These are phyloP conservation scores for Paedocypris sp. DNA, from an alignment of 2,113 vertebrate genomes.

Conservation along the genomic window DNA sequence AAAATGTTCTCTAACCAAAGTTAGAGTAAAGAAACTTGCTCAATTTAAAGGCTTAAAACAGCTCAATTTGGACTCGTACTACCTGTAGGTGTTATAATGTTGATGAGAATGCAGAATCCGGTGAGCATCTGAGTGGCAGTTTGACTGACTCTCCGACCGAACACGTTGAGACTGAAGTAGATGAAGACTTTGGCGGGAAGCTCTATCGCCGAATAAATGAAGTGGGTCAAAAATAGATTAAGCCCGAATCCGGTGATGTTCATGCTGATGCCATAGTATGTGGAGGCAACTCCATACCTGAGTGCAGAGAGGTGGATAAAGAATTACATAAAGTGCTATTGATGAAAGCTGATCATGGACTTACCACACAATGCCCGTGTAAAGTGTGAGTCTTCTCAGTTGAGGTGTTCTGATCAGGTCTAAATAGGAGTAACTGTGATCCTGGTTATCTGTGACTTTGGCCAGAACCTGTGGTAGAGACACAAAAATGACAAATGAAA, in stretches of 20 bases:
- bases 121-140: slow-evolving; percentile 40
- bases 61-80: no score
- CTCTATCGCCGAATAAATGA: slow-evolving; percentile 54
- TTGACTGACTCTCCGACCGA: slow-evolving; percentile 47
- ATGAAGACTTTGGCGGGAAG: slow-evolving; percentile 53
- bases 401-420: slow-evolving; percentile 56
- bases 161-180: slow-evolving; percentile 47
- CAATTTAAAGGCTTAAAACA: no score
- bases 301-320: no score
- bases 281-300: slow-evolving; percentile 64
- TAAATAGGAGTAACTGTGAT: slow-evolving; percentile 47
- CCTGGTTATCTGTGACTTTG: slow-evolving; percentile 27
- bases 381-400: slow-evolving; percentile 51
- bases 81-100: slow-evolving; percentile 60
- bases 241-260: slow-evolving; percentile 60
- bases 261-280: slow-evolving; percentile 63
- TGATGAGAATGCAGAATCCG: slow-evolving; percentile 59
- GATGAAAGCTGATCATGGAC: not conserved
- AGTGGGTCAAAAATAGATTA: slow-evolving; percentile 52
- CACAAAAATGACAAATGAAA: not conserved
- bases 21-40: no score
- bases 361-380: slow-evolving; percentile 54
- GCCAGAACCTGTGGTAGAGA: slow-evolving; percentile 45
- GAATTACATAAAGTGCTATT: not conserved
- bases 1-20: no score